Base-by-base conservation (phyloP, 1,140 invertebrate species). In the Leguminivora glycinivorella region DNA sequence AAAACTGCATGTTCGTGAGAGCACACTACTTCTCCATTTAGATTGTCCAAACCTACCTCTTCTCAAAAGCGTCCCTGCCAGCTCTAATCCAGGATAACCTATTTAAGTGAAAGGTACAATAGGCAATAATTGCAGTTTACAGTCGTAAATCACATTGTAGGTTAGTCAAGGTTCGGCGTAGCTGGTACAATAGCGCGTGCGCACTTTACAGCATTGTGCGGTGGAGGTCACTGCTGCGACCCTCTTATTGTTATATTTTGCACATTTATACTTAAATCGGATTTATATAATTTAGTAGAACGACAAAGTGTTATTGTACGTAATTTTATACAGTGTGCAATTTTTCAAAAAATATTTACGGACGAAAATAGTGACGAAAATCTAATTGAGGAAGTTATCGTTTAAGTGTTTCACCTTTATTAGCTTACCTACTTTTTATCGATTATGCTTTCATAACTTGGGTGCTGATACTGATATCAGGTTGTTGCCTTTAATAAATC, bases 201-300 rank as follows among this genome's bases (percentile, higher is more conserved):
- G 24, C 10, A 17, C 56, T 6, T 25, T 63, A 34, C 26, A 63
- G 14, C 22, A 19, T 63, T 63, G 58, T 63, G 14, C 14, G 58
- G 26, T 17, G 6, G 58, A 63, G 58, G 58, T 63, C 58, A 63
- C 58, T 63, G 25, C 26, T 26, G 26, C 26, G 58, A 63, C 58
- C 58, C 58, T 63, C 58, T 31, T 19, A 63, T 60, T 63, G n/a
- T 63, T 17, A 63, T 6, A 52, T 52, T 52, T 52, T 19, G 47
- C 19, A 22, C 19, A 52, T 22, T 52, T 52, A 52, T 52, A 52
- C 6, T 10, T 52, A 22, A 52, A 52, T 22, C 40, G 14, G 4
- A 52, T 19, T 52, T 19, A 19, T 17, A 52, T 52, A 9, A 52
- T 19, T 52, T 52, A 52, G 19, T 5, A 9, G 14, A n/a, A 4